phyloP scores from a whole-genome alignment of 1,140 invertebrate genomes.

The Drosophila nikananu region DNA sequence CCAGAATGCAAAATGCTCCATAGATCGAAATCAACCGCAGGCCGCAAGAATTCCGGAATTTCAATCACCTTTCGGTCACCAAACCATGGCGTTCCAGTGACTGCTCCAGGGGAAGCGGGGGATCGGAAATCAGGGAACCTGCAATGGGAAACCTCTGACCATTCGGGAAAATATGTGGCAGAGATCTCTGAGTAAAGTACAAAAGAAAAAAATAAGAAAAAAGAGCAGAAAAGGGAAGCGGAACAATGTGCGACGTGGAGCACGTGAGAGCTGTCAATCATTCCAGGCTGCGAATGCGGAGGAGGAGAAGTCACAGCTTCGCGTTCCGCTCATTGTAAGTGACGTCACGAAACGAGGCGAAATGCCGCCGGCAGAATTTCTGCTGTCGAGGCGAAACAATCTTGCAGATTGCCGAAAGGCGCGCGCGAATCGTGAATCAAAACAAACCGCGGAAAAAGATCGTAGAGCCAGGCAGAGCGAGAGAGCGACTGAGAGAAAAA shows the following conservation, averaged over 20 bases:
- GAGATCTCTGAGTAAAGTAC: neutral
- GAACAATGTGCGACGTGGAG: conserved; percentile 62
- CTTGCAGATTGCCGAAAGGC: conserved; percentile 48
- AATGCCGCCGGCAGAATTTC: conserved; percentile 71
- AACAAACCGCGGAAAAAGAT: conserved; percentile 65
- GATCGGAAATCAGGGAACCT: neutral
- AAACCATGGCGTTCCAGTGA: conserved; percentile 26
- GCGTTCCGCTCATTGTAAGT: conserved; percentile 35
- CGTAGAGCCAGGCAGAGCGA: conserved; percentile 17
- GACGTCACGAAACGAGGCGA: conserved; percentile 65
- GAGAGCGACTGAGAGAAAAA: neutral
- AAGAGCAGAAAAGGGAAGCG: conserved; percentile 14
- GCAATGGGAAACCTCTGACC: conserved; percentile 15
- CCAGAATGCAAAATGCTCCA: conserved; percentile 30
- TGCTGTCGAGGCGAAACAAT: conserved; percentile 30
- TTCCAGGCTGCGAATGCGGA: conserved; percentile 11
- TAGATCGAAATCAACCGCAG: conserved; percentile 44
- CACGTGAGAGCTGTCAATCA: conserved; percentile 83
- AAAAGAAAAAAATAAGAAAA: neutral
- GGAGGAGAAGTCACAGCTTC: conserved; percentile 20
- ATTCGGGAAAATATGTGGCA: conserved; percentile 23
- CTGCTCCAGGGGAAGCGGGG: conserved; percentile 7
- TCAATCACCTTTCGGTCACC: conserved; percentile 45
- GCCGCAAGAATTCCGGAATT: conserved; percentile 52
- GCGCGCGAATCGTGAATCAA: conserved; percentile 75